Conservation (phyloP, 2,113 vertebrate genomes). For the Myrmecophaga tridactyla region DNA sequence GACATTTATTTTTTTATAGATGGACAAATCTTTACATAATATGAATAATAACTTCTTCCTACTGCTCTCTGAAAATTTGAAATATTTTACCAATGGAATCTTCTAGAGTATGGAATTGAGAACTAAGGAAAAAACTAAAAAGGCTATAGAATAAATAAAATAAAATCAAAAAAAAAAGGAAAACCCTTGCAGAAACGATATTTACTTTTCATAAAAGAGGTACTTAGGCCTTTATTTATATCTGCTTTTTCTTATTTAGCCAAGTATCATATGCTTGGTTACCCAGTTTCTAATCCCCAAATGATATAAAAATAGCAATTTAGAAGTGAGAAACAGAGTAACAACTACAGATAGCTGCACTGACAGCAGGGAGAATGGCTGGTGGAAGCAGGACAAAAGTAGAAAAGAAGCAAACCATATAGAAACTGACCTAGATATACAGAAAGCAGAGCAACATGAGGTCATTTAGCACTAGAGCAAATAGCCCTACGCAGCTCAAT, state of each 20-base stretch:
- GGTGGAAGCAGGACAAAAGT: background rate
- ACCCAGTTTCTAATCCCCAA: background rate
- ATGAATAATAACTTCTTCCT: background rate
- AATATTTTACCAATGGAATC: background rate
- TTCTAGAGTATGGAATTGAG: background rate
- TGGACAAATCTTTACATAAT: background rate
- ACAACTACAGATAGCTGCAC: background rate
- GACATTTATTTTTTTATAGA: background rate
- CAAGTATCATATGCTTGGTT: background rate
- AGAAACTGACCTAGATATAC: background rate
- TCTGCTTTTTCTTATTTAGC: background rate
- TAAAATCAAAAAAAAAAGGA: background rate
- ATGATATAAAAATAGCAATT: background rate
- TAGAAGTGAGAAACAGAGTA: background rate
- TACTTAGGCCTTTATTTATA: background rate
- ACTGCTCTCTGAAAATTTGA: slow-evolving; percentile 3
- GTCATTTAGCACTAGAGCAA: background rate
- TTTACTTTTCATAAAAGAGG: background rate
- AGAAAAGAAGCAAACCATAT: background rate
- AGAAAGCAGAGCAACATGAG: background rate
- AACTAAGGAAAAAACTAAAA: background rate
- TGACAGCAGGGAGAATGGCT: background rate
- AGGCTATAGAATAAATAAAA: background rate
- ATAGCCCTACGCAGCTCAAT: background rate
- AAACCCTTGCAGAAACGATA: background rate